A percentile compares a stretch with the other conserved stretches of the same genome.
Conservation (phyloP, 2,888 invertebrate genomes). For the Sphinx pinastri region DNA sequence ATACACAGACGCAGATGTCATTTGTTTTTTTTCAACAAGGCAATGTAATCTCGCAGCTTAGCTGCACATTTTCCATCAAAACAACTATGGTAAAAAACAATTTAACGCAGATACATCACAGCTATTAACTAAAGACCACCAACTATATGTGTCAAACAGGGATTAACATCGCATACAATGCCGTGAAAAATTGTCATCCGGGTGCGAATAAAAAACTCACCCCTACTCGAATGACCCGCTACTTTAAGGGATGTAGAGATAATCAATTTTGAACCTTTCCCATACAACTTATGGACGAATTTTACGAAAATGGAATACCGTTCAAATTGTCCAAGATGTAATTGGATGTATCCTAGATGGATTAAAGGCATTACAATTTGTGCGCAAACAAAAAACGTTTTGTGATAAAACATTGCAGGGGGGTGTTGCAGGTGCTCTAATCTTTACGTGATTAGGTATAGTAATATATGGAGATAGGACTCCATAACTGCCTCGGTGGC, state of each 20-base stretch:
- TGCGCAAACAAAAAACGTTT: slow-evolving; percentile 74
- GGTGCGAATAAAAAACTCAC: slow-evolving; percentile 64
- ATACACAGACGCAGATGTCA: not conserved
- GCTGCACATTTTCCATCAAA: slow-evolving; percentile 42
- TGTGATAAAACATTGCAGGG: slow-evolving; percentile 53
- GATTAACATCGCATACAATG: slow-evolving; percentile 76
- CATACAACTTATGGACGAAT: slow-evolving; percentile 26
- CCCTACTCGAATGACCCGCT: slow-evolving; percentile 52
- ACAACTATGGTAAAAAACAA: slow-evolving; percentile 60
- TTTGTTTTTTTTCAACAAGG: not conserved
- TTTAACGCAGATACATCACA: slow-evolving; percentile 56
- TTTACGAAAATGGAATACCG: slow-evolving; percentile 31
- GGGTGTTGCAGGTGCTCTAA: slow-evolving; percentile 71
- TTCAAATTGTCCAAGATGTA: slow-evolving; percentile 68
- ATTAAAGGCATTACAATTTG: slow-evolving; percentile 82
- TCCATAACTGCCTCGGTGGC: too few relatives aligned
- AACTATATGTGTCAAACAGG: slow-evolving; percentile 77
- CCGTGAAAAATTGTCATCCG: slow-evolving; percentile 76
- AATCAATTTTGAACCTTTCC: slow-evolving; percentile 42
- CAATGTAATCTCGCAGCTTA: slow-evolving; percentile 40
- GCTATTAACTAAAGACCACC: slow-evolving; percentile 74
- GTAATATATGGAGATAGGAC: not conserved
- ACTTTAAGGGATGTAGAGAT: slow-evolving; percentile 7
- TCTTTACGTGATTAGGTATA: slow-evolving; percentile 12
- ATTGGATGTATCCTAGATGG: slow-evolving; percentile 81